Percentiles rank a stretch among this genome's conserved stretches.
Evolutionary conservation across 2,797 vertebrate species (phyloP).

Genomic region (Squalus acanthias): DNA sequence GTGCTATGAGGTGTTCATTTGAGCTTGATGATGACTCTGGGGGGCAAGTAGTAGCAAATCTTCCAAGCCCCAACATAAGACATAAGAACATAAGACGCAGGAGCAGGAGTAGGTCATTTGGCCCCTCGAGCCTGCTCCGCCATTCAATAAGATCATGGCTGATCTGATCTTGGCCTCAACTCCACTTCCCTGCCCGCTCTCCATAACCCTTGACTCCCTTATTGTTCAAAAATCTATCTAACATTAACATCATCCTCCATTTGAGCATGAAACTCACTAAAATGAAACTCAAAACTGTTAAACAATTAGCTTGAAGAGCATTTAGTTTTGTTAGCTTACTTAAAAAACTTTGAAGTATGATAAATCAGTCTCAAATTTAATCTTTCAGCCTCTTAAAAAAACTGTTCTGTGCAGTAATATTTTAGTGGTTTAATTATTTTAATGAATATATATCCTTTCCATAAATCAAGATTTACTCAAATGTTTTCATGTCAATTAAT

Average conservation of each 20-base stretch:
- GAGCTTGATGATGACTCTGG: too few species aligned
- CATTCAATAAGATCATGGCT: too few species aligned
- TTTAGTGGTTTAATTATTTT: neutral
- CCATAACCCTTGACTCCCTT: too few species aligned
- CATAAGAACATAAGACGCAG: too few species aligned
- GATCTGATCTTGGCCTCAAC: too few species aligned
- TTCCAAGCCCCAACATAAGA: neutral
- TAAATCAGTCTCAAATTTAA: neutral
- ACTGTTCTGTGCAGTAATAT: neutral
- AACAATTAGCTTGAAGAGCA: neutral
- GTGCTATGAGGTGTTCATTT: neutral
- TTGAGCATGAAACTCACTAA: neutral
- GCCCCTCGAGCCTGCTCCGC: too few species aligned
- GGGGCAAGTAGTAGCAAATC: neutral
- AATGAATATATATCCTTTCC: neutral
- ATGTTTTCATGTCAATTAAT: neutral
- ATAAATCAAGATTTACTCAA: neutral
- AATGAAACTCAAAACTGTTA: neutral
- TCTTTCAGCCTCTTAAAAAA: neutral
- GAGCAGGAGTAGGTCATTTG: too few species aligned
- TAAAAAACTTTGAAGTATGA: neutral
- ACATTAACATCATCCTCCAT: neutral
- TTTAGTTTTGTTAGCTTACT: neutral
- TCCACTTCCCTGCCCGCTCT: too few species aligned
- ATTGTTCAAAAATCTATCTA: too few species aligned